These are phyloP conservation scores for Monoplex corrugatus DNA, from an alignment of 2,888 invertebrate genomes.

Conservation along the genomic window DNA sequence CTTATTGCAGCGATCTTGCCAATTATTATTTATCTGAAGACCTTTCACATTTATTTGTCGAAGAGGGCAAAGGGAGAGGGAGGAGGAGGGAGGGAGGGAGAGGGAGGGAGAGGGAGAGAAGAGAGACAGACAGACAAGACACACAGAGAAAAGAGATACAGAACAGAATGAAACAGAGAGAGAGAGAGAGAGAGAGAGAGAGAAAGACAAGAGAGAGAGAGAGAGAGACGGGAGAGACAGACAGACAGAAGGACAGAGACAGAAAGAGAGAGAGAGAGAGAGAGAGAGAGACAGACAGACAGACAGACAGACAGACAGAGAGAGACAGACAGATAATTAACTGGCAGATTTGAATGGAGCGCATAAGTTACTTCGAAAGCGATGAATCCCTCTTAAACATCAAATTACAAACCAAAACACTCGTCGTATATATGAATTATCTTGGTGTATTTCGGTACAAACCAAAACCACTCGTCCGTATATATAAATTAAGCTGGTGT, in stretches of 20 bases:
- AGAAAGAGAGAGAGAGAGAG: not conserved
- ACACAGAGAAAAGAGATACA: not conserved
- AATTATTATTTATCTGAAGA: no score
- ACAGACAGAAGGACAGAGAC: not conserved
- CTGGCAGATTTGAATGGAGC: no score
- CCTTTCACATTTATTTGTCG: no score
- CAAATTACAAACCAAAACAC: no score
- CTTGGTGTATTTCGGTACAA: no score
- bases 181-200: not conserved
- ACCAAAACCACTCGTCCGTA: no score
- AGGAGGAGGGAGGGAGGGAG: not conserved
- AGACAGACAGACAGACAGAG: not conserved
- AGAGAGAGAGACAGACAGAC: not conserved
- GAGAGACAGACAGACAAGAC: not conserved
- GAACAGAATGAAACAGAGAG: no score
- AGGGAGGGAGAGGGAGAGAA: not conserved
- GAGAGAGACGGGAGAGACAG: not conserved
- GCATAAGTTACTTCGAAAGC: no score
- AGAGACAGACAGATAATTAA: not conserved
- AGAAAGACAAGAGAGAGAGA: not conserved
- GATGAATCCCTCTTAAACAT: no score
- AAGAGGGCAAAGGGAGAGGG: not conserved
- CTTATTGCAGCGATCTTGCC: no score
- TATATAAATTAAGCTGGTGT: no score
- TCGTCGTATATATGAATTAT: no score